Conservation (phyloP, 2,888 invertebrate species). For the Hypselothyrea guttata region DNA sequence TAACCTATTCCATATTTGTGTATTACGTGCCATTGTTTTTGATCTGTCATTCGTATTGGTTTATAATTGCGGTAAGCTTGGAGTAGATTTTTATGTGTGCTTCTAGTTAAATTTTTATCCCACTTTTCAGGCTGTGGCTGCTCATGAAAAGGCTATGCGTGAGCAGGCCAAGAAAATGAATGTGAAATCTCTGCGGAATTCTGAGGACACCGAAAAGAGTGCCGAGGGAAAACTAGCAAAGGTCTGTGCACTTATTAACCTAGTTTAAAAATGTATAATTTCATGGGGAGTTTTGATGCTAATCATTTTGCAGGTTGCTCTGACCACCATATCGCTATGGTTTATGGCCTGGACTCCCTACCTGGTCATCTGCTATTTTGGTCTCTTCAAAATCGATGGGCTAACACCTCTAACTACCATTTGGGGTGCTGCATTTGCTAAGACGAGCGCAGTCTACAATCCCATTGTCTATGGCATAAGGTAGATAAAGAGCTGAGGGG, state of each 20-base stretch:
- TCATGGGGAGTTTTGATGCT: too few species aligned
- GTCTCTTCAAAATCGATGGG: constrained; percentile 88
- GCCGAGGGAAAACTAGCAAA: constrained; percentile 94
- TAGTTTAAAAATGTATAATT: too few species aligned
- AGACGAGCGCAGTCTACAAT: constrained; percentile 94
- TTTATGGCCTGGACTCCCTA: constrained; percentile 97
- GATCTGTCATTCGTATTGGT: constrained; percentile 94
- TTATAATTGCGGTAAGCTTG: constrained; percentile 87
- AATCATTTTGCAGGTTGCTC: constrained; percentile 86
- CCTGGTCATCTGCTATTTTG: constrained; percentile 90
- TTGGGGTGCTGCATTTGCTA: constrained; percentile 95
- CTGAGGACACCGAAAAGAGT: constrained; percentile 89
- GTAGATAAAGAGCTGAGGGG: constrained; percentile 82
- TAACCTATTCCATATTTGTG: constrained; percentile 89
- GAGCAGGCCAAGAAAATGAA: constrained; percentile 97
- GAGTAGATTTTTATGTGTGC: accelerated
- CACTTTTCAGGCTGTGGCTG: constrained; percentile 49
- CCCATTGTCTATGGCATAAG: constrained; percentile 95
- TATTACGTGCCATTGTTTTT: constrained; percentile 89
- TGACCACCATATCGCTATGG: constrained; percentile 95
- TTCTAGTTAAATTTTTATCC: constrained; percentile 66
- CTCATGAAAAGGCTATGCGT: constrained; percentile 92
- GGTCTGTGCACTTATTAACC: constrained; percentile 14
- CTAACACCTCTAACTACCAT: constrained; percentile 92
- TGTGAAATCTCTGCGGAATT: constrained; percentile 91